These are phyloP conservation scores for Emydocephalus ijimae DNA, from an alignment of 2,113 vertebrate genomes.

Conservation along the genomic window DNA sequence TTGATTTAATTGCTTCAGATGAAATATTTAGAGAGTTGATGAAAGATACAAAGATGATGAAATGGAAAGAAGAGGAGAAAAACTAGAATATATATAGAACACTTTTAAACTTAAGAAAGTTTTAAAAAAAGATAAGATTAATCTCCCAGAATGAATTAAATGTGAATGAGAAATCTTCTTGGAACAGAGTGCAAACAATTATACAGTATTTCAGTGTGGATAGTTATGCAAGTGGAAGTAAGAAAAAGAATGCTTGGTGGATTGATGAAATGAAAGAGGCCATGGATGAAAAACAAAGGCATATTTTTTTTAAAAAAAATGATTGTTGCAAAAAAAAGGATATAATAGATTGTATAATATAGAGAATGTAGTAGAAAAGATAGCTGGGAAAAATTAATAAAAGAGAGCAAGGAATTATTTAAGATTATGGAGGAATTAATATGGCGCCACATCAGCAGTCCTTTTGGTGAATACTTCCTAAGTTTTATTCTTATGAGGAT, in stretches of 20 bases:
- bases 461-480: background rate
- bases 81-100: background rate
- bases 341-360: background rate
- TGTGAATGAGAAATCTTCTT: background rate
- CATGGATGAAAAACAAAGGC: background rate
- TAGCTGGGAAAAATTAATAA: background rate
- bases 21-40: background rate
- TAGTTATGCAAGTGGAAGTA: background rate
- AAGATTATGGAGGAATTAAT: background rate
- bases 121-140: background rate
- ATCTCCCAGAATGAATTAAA: background rate
- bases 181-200: background rate
- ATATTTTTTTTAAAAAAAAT: background rate
- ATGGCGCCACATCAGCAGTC: background rate
- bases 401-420: background rate
- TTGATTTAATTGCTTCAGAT: background rate
- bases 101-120: background rate
- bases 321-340: background rate
- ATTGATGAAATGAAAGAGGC: background rate
- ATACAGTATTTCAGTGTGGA: background rate
- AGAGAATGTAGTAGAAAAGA: background rate
- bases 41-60: background rate
- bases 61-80: background rate
- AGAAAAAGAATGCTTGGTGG: background rate
- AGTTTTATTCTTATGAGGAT: background rate